Evolutionary conservation across 2,797 vertebrate species (phyloP), one percentile per base, ranked within the genome.

Genomic region (Falco rusticolus): DNA sequence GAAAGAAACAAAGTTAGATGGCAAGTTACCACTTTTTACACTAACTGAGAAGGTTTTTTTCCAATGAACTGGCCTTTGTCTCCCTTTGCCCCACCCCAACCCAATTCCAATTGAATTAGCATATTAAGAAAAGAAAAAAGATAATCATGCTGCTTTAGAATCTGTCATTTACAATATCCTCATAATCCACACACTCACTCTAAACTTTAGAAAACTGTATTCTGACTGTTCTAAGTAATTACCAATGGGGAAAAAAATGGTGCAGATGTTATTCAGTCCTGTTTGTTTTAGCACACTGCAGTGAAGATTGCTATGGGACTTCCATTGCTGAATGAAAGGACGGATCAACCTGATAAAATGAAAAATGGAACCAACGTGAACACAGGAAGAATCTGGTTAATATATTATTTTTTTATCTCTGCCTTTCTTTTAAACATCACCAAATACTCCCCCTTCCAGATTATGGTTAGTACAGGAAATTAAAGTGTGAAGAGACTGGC

Each of bases 161-260:
- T 75, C 65, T 96, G 90, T 95, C 89, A 60, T 94, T 93, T 89
- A 66, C 54, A 92, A 96, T 96, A 96, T 96, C 95, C 89, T 96
- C 7, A 0, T 59, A 92, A 89, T 79, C 65, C 63, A 47, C 51
- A 63, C 24, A 48, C 39, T 81, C 24, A 48, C 39, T 81, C 61
- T 69, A 43, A 87, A 94, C 47, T 93, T 96, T 17, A 80, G 84
- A 69, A 96, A 93, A 89, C 85, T 61, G n/a, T 78, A 72, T 94
- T 96, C 90, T 84, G 61, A 92, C 80, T 60, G 9, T 79, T 96
- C 72, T 78, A 61, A 84, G 54, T 60, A 92, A 89, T 70, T 64
- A 28, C 26, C 90, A 93, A 64, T 29, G 31, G 33, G 45, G 33
- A 59, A 94, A 91, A 96, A 94, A 95, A n/a, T 33, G 21, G 94